These are phyloP conservation scores for Onthophagus taurus DNA, from an alignment of 1,140 invertebrate species.

Conservation along the genomic window DNA sequence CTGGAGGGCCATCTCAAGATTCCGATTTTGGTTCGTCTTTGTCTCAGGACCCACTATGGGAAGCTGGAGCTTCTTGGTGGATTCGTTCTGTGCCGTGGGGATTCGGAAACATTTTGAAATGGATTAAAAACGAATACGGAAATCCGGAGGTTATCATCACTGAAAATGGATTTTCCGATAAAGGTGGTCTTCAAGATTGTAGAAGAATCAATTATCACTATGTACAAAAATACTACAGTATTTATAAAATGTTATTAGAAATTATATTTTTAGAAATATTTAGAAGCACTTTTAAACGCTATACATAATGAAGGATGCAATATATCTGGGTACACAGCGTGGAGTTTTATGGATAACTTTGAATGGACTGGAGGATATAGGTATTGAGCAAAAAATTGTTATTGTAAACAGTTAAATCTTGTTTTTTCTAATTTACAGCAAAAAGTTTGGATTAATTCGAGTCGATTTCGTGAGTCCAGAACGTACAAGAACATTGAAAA, in stretches of 20 bases:
- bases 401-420: neutral
- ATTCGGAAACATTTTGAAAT: conserved; percentile 48
- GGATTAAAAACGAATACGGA: conserved; percentile 50
- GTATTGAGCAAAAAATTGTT: conserved; percentile 3
- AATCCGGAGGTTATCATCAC: conserved; percentile 55
- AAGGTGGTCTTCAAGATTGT: conserved; percentile 15
- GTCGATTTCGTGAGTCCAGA: conserved; percentile 29
- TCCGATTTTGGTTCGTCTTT: neutral
- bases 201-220: conserved; percentile 18
- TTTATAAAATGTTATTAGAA: neutral
- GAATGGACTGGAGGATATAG: conserved; percentile 12
- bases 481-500: conserved; percentile 33
- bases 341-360: conserved; percentile 12
- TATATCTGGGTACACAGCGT: conserved; percentile 6
- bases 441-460: conserved; percentile 20
- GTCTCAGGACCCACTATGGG: neutral
- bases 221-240: conserved; percentile 1
- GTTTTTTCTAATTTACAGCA: neutral
- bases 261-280: neutral
- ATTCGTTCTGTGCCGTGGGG: conserved; percentile 28
- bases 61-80: neutral
- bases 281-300: conserved; percentile 1
- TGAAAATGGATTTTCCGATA: conserved; percentile 59
- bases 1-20: neutral
- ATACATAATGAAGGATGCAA: conserved; percentile 10